Percentiles rank a stretch among this genome's conserved stretches.
phyloP scores from a whole-genome alignment of 2,113 vertebrate genomes.

The Vulpes lagopus region DNA sequence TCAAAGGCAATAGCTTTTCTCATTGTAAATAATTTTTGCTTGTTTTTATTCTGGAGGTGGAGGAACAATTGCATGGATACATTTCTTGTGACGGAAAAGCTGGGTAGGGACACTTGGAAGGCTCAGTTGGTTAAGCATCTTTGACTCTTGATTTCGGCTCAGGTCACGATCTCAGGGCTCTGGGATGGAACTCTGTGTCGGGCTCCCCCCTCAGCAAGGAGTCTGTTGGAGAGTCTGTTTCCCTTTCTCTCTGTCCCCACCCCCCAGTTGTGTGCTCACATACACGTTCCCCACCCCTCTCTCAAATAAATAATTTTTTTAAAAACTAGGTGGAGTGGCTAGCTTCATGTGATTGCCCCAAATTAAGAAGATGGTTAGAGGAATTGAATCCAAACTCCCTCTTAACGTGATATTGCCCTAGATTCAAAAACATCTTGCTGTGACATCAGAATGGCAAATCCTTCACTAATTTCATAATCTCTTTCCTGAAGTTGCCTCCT shows the following conservation, averaged over 20 bases:
- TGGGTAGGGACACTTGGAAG: neutral
- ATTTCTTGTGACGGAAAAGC: constrained; percentile 33
- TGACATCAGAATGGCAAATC: neutral
- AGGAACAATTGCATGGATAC: neutral
- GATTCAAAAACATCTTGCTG: neutral
- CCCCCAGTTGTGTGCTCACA: accelerated
- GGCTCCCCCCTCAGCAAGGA: neutral
- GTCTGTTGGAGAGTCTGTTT: neutral
- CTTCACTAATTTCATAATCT: constrained; percentile 19
- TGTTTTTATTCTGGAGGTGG: neutral
- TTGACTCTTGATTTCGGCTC: neutral
- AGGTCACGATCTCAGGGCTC: neutral
- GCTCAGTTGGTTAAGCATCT: neutral
- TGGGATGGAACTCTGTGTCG: neutral
- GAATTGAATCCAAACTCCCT: neutral
- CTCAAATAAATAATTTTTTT: neutral
- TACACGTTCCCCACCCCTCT: neutral
- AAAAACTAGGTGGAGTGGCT: neutral
- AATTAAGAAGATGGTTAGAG: constrained; percentile 1
- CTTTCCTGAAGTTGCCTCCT: neutral
- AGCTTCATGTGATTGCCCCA: neutral
- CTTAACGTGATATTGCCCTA: neutral
- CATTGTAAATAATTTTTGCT: neutral
- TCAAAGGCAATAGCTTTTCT: neutral
- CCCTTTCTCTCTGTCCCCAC: neutral